Evolutionary conservation across 2,113 vertebrate genomes (phyloP).

Genomic region (Poeciliopsis turrubarensis): DNA sequence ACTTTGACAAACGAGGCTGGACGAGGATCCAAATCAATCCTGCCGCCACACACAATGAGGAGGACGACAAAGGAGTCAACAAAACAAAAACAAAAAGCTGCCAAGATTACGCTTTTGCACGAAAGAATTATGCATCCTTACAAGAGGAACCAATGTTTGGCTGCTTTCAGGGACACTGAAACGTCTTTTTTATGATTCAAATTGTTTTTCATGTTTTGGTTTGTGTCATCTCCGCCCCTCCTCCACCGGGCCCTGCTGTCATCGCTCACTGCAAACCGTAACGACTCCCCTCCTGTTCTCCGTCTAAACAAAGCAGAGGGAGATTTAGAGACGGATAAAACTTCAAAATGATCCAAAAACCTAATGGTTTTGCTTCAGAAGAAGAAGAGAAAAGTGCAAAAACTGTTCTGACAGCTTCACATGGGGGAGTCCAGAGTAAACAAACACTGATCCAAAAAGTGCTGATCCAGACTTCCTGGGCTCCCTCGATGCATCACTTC

Average conservation of each 20-base stretch:
- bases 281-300: slow-evolving; percentile 23
- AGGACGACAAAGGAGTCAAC: background rate
- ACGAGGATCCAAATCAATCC: background rate
- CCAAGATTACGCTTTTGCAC: background rate
- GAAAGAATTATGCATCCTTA: background rate
- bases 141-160: background rate
- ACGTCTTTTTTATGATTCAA: slow-evolving; percentile 5
- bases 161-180: background rate
- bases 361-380: slow-evolving; percentile 36
- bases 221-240: slow-evolving; percentile 9
- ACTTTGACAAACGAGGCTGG: too few relatives aligned
- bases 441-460: slow-evolving; percentile 65
- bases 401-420: slow-evolving; percentile 62
- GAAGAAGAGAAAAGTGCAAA: slow-evolving; percentile 5
- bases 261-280: slow-evolving; percentile 23
- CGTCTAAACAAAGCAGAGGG: slow-evolving; percentile 18
- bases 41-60: background rate
- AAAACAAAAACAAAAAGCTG: background rate
- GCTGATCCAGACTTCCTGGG: slow-evolving; percentile 67
- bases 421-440: slow-evolving; percentile 70
- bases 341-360: slow-evolving; percentile 37
- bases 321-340: slow-evolving; percentile 3
- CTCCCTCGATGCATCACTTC: slow-evolving; percentile 65
- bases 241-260: slow-evolving; percentile 24
- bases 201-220: slow-evolving; percentile 7